These are phyloP conservation scores for Nannobrachium achirus DNA, from an alignment of 2,113 vertebrate genomes.

Conservation along the genomic window DNA sequence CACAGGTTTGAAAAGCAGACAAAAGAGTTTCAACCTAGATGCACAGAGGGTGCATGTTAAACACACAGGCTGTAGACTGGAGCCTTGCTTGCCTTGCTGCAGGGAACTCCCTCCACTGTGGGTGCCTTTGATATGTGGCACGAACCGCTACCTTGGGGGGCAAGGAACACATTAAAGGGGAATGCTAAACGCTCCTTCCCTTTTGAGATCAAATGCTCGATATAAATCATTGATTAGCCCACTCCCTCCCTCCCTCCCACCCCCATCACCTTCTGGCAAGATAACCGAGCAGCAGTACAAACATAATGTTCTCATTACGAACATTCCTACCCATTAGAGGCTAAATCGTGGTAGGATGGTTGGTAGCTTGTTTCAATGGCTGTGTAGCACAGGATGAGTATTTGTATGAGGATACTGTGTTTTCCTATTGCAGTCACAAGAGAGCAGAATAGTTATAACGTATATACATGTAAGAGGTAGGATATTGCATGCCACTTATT, in stretches of 20 bases:
- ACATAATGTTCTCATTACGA: constrained; percentile 67
- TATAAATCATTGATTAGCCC: constrained; percentile 78
- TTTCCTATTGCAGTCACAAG: neutral
- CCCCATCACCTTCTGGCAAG: constrained; percentile 53
- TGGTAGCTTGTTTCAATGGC: constrained; percentile 9
- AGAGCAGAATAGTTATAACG: neutral
- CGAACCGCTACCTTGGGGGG: constrained; percentile 69
- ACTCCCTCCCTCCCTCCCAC: constrained; percentile 3
- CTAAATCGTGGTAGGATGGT: constrained; percentile 39
- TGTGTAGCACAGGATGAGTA: neutral
- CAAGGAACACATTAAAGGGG: constrained; percentile 68
- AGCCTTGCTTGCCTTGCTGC: constrained; percentile 36
- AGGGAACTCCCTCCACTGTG: constrained; percentile 58
- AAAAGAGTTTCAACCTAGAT: constrained; percentile 55
- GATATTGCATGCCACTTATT: neutral
- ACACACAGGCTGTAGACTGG: constrained; percentile 58
- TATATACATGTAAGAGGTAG: neutral
- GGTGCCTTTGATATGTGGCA: constrained; percentile 76
- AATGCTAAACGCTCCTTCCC: constrained; percentile 76
- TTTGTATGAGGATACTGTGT: neutral
- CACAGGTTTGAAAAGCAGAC: constrained; percentile 58
- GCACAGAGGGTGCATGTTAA: constrained; percentile 56
- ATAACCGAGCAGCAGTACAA: constrained; percentile 60
- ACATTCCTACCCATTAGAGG: constrained; percentile 53
- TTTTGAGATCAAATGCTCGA: constrained; percentile 74